These are phyloP conservation scores for Minunthozetes semirufus DNA, from an alignment of 2,888 invertebrate genomes.

Conservation along the genomic window DNA sequence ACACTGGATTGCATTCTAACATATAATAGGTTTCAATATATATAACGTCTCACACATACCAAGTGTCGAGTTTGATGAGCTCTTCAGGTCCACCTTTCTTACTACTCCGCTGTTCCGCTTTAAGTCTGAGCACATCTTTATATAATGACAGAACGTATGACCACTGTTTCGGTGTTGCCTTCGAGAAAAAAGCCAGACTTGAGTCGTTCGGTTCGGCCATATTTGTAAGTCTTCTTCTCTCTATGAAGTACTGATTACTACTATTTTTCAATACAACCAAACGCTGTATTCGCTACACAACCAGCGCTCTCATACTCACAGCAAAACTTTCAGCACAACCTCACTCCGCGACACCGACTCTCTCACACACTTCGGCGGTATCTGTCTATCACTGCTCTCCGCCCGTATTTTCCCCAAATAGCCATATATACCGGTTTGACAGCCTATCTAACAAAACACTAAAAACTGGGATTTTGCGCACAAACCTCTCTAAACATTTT, in stretches of 20 bases:
- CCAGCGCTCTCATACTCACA: not conserved
- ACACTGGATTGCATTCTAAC: no score
- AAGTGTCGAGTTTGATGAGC: slow-evolving; percentile 86
- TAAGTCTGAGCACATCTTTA: slow-evolving; percentile 80
- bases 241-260: slow-evolving; percentile 7
- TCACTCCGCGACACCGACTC: not conserved
- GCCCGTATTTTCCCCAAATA: not conserved
- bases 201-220: slow-evolving; percentile 43
- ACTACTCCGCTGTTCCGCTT: slow-evolving; percentile 72
- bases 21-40: slow-evolving; percentile 30
- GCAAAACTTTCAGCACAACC: not conserved
- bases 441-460: not conserved
- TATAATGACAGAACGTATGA: slow-evolving; percentile 81
- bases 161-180: slow-evolving; percentile 73
- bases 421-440: not conserved
- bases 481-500: not conserved
- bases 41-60: slow-evolving; percentile 62
- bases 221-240: not conserved
- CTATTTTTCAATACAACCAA: not conserved
- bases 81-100: slow-evolving; percentile 77
- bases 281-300: not conserved
- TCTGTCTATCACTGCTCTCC: not conserved
- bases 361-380: not conserved
- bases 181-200: slow-evolving; percentile 67
- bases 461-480: not conserved